Evolutionary conservation across 2,113 vertebrate genomes (phyloP), one percentile per base, ranked within the genome.

Genomic region (Jaculus jaculus): DNA sequence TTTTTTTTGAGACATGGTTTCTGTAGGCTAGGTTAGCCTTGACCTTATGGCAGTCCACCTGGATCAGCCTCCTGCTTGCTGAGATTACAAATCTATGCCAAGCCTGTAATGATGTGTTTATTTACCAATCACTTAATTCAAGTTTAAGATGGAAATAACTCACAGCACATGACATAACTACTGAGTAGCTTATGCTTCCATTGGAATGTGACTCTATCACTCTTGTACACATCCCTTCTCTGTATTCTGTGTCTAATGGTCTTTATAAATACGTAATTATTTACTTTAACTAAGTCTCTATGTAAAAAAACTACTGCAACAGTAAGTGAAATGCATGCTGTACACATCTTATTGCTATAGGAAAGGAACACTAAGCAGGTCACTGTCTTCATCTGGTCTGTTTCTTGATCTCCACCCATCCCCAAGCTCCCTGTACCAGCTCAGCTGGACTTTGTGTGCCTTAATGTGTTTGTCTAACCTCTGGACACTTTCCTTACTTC

Each of bases 161-260:
- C 1, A n/a, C 68, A 8, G 32, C 1, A 17, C 30, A 15, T 9
- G 7, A 9, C 21, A 51, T 47, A 8, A 18, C n/a, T 30, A 51
- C 30, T 24, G 30, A 71, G 66, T 65, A 24, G 39, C 20, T 12
- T 24, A 26, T 61, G 2, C 16, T 65, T 90, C 2, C 17, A 10
- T 80, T 21, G 30, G 24, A 69, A 0, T 65, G 13, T 20, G 16
- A 58, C 34, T 68, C 15, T 37, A 12, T 28, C 24, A 16, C 47
- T 2, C 3, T 47, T 47, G 42, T 8, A 39, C 24, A 32, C 26
- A 12, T 4, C 0, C 15, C 16, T 42, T 7, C 6, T 10, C 2
- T 26, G 5, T 42, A 8, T 0, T 28, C 8, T 65, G 1, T 32
- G 28, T 3, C 42, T 4, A 37, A 47, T 66, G 1, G 11, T 82